phyloP scores from a whole-genome alignment of 2,888 invertebrate genomes.

The Drosophila emarginata region DNA sequence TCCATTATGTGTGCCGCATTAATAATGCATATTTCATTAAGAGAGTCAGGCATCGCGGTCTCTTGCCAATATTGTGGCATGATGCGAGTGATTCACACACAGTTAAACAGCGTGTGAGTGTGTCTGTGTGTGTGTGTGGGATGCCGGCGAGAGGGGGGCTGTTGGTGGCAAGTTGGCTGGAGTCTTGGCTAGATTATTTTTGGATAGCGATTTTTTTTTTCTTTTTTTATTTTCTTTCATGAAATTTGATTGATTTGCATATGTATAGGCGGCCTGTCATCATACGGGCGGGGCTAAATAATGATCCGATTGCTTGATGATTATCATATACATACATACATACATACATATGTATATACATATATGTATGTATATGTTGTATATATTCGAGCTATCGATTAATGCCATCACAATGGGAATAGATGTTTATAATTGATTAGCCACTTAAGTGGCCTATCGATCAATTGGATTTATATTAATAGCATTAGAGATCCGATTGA shows the following conservation, averaged over 20 bases:
- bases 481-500: background rate
- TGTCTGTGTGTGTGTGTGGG: background rate
- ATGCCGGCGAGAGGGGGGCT: background rate
- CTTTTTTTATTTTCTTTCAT: constrained; percentile 54
- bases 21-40: constrained; percentile 63
- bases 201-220: constrained; percentile 49
- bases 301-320: constrained; percentile 39
- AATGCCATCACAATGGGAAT: background rate
- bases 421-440: background rate
- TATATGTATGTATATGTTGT: background rate
- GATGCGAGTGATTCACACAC: background rate
- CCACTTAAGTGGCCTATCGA: constrained; percentile 5
- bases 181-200: constrained; percentile 11
- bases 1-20: constrained; percentile 48
- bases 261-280: constrained; percentile 45
- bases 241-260: constrained; percentile 74
- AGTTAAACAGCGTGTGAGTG: background rate
- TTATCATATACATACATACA: background rate
- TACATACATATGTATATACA: background rate
- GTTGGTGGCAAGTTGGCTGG: background rate
- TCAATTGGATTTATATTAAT: background rate
- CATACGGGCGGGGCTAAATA: constrained; percentile 35
- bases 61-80: constrained; percentile 1
- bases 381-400: constrained; percentile 2
- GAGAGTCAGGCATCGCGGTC: constrained; percentile 27